Percentiles rank a stretch among this genome's conserved stretches.
Evolutionary conservation across 2,113 vertebrate genomes (phyloP).

Genomic region (Dasyornis broadbenti): DNA sequence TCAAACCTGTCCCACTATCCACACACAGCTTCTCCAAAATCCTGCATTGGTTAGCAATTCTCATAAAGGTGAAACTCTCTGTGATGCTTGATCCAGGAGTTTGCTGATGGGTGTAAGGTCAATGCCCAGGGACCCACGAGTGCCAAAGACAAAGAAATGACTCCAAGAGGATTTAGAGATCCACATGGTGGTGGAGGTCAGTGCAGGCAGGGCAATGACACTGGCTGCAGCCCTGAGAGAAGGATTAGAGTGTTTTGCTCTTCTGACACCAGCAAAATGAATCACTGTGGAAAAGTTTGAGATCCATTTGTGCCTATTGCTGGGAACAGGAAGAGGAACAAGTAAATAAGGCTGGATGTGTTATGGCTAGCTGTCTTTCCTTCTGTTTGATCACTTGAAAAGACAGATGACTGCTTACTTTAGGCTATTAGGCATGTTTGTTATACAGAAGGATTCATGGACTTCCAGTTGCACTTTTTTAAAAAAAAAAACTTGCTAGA

Average conservation of each 20-base stretch:
- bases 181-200: rapidly evolving
- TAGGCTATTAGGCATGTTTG: not conserved
- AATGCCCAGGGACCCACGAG: rapidly evolving
- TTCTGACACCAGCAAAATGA: not conserved
- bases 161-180: not conserved
- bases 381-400: not conserved
- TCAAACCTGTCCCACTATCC: not conserved
- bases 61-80: not conserved
- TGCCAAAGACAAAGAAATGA: not conserved
- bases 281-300: not conserved
- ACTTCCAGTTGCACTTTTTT: not conserved
- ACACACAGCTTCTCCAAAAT: not conserved
- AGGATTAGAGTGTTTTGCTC: not conserved
- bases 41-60: not conserved
- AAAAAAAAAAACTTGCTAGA: not conserved
- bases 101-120: not conserved
- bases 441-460: not conserved
- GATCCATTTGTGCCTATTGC: not conserved
- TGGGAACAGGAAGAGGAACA: not conserved
- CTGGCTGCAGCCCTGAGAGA: not conserved
- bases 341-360: slow-evolving; percentile 18
- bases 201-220: not conserved
- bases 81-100: not conserved
- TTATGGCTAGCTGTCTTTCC: slow-evolving; percentile 2
- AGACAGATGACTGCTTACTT: not conserved